Evolutionary conservation across 1,140 invertebrate genomes (phyloP).

Genomic region (Drosophila paulistorum): DNA sequence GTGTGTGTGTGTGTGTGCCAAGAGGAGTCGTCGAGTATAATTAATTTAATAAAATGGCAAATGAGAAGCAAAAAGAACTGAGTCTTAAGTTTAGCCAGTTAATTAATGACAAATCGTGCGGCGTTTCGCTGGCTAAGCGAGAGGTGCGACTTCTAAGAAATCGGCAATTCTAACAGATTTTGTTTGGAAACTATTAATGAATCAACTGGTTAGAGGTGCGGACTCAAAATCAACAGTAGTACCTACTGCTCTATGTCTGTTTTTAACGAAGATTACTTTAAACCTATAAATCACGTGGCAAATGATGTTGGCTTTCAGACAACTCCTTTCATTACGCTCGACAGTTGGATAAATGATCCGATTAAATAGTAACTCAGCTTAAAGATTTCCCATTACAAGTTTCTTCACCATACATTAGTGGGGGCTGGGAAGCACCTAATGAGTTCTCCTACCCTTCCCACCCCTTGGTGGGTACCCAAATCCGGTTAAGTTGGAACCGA

Average conservation of each 20-base stretch:
- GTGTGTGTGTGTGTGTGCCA: not conserved
- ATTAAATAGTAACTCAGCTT: not conserved
- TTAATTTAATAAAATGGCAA: conserved; percentile 44
- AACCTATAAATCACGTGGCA: conserved; percentile 1
- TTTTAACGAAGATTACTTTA: not conserved
- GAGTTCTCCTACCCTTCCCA: too few relatives aligned
- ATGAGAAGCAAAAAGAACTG: conserved; percentile 22
- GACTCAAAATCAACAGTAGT: conserved; percentile 11
- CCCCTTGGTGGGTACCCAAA: not conserved
- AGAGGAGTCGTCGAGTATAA: conserved; percentile 41
- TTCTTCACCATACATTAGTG: not conserved
- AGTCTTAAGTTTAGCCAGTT: conserved; percentile 44
- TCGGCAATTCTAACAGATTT: conserved; percentile 13
- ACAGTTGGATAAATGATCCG: not conserved
- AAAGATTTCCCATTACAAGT: not conserved
- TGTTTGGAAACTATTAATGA: conserved; percentile 6
- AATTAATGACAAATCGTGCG: conserved; percentile 21
- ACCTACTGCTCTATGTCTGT: not conserved
- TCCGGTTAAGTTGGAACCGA: not conserved
- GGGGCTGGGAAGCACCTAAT: not conserved
- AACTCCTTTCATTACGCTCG: not conserved
- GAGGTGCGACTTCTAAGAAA: conserved; percentile 18
- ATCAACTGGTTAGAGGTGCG: conserved; percentile 5
- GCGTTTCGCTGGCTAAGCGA: not conserved
- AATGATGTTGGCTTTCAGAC: not conserved